Percentiles rank a stretch among this genome's conserved stretches.
These are phyloP conservation scores for Drosophila nr. medialis DNA, from an alignment of 2,888 invertebrate genomes.

Conservation along the genomic window DNA sequence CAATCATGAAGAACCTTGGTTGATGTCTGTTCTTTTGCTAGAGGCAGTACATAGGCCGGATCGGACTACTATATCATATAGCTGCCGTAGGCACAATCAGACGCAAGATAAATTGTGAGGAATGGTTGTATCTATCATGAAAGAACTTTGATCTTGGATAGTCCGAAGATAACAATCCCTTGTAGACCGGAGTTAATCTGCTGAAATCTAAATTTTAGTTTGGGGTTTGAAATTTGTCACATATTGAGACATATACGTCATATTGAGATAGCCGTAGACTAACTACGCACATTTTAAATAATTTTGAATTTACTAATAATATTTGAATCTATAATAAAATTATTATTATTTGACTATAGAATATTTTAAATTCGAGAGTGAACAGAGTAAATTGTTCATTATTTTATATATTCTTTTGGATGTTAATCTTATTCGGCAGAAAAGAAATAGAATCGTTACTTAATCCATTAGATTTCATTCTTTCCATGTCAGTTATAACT, in stretches of 20 bases:
- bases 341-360: background rate
- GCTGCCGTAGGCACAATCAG: background rate
- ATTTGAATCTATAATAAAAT: background rate
- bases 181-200: background rate
- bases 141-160: background rate
- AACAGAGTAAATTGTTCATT: background rate
- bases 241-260: background rate
- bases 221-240: rapidly evolving
- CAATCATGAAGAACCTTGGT: background rate
- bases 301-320: background rate
- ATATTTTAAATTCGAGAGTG: background rate
- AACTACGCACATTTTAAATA: background rate
- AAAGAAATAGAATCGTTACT: rapidly evolving
- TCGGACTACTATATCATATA: background rate
- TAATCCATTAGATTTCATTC: background rate
- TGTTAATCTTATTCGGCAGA: background rate
- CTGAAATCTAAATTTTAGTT: background rate
- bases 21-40: background rate
- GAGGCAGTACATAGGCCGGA: rapidly evolving
- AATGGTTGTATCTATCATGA: background rate
- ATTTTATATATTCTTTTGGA: background rate
- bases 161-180: rapidly evolving
- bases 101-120: background rate
- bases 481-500: background rate
- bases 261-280: background rate